phyloP scores from a whole-genome alignment of 2,797 vertebrate species.

The Molothrus ater region DNA sequence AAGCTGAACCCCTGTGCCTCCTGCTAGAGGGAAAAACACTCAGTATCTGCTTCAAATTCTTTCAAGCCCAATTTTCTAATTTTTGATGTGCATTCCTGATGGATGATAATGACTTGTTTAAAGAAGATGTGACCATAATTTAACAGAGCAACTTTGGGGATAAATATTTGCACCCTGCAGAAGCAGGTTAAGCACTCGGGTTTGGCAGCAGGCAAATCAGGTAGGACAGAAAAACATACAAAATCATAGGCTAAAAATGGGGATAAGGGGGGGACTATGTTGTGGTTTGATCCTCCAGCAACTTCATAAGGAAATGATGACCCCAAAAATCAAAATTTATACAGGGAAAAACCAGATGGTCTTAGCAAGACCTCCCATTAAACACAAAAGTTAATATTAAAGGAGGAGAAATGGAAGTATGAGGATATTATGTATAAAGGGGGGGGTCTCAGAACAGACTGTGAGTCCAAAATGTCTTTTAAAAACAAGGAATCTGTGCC shows the following conservation, averaged over 20 bases:
- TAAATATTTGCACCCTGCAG: background rate
- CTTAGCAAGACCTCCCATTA: background rate
- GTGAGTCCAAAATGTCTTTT: background rate
- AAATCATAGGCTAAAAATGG: background rate
- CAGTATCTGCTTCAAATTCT: background rate
- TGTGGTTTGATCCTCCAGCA: background rate
- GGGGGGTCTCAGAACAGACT: background rate
- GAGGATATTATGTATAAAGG: background rate
- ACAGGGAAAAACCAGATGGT: background rate
- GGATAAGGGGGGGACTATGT: background rate
- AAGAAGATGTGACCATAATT: background rate
- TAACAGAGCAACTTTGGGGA: background rate
- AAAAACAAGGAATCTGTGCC: background rate
- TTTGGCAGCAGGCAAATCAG: background rate
- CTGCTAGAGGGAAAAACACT: background rate
- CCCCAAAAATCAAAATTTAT: background rate
- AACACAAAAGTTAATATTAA: background rate
- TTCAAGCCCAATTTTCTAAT: background rate
- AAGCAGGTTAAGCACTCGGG: background rate
- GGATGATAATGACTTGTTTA: background rate
- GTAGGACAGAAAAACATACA: background rate
- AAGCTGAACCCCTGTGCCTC: background rate
- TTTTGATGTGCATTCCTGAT: background rate
- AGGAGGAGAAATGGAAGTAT: background rate
- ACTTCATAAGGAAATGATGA: background rate